Conservation (phyloP, 2,797 vertebrate genomes). For the Distichodus sexfasciatus region DNA sequence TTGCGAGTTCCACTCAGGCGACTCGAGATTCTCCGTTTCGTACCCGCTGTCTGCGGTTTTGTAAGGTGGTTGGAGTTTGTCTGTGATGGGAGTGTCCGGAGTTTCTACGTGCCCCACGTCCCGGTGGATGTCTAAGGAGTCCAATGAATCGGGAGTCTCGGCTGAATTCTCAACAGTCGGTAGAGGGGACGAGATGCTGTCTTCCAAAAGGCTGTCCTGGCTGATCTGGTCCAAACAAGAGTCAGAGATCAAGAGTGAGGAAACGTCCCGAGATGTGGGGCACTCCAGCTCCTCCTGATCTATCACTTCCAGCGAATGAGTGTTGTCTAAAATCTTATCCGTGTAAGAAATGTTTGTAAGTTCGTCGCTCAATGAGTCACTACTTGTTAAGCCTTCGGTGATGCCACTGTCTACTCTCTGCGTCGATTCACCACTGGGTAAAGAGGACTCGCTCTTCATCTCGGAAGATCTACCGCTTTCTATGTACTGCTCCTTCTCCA, state of each 20-base stretch:
- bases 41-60: slow-evolving; percentile 97
- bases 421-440: slow-evolving; percentile 30
- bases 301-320: slow-evolving; percentile 35
- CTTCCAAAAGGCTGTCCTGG: slow-evolving; percentile 89
- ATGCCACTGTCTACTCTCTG: slow-evolving; percentile 50
- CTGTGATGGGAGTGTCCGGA: slow-evolving; percentile 62
- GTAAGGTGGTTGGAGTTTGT: slow-evolving; percentile 87
- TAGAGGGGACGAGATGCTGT: slow-evolving; percentile 76
- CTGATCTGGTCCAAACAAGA: slow-evolving; percentile 85
- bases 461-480: slow-evolving; percentile 48
- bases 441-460: slow-evolving; percentile 39
- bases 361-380: slow-evolving; percentile 65
- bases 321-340: slow-evolving; percentile 13
- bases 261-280: slow-evolving; percentile 56
- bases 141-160: slow-evolving; percentile 90
- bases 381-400: slow-evolving; percentile 63
- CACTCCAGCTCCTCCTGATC: slow-evolving; percentile 65
- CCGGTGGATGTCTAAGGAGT: slow-evolving; percentile 85
- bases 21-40: slow-evolving; percentile 97
- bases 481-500: slow-evolving; percentile 39
- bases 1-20: slow-evolving; percentile 96
- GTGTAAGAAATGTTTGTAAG: slow-evolving; percentile 61
- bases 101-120: slow-evolving; percentile 74
- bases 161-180: slow-evolving; percentile 74
- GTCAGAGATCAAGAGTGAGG: slow-evolving; percentile 70